phyloP scores from a whole-genome alignment of 2,113 vertebrate species.

The Chaetura pelagica region DNA sequence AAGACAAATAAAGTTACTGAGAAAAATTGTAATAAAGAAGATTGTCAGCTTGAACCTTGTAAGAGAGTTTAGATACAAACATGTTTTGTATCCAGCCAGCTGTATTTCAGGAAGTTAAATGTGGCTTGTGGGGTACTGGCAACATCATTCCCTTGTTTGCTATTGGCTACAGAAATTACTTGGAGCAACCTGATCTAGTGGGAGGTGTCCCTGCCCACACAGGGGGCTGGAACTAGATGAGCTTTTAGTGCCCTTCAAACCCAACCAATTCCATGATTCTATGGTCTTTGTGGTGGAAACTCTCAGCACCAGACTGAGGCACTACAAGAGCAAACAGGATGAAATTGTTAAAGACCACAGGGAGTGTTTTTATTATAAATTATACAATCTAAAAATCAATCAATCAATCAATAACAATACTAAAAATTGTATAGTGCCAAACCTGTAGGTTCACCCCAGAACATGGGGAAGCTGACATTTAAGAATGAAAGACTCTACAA shows the following conservation, averaged over 20 bases:
- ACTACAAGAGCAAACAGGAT: not conserved
- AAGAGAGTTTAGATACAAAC: not conserved
- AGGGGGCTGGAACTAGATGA: no score
- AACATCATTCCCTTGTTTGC: not conserved
- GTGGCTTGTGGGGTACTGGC: not conserved
- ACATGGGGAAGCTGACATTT: not conserved
- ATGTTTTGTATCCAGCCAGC: not conserved
- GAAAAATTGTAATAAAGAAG: not conserved
- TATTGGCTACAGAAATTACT: not conserved
- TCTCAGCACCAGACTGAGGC: not conserved
- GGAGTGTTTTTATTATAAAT: not conserved
- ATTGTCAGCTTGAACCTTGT: not conserved
- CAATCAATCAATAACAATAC: no score
- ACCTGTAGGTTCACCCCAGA: rapidly evolving
- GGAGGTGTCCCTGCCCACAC: no score
- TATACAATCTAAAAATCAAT: not conserved
- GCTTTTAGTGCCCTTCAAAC: no score
- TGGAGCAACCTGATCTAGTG: no score
- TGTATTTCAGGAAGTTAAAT: not conserved
- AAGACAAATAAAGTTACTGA: not conserved
- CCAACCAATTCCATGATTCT: no score
- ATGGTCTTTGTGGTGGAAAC: not conserved
- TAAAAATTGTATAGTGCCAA: not conserved
- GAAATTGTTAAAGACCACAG: not conserved
- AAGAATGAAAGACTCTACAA: not conserved